A percentile compares a stretch with the other conserved stretches of the same genome.
Conservation (phyloP, 1,140 invertebrate species). For the Belonocnema kinseyi region DNA sequence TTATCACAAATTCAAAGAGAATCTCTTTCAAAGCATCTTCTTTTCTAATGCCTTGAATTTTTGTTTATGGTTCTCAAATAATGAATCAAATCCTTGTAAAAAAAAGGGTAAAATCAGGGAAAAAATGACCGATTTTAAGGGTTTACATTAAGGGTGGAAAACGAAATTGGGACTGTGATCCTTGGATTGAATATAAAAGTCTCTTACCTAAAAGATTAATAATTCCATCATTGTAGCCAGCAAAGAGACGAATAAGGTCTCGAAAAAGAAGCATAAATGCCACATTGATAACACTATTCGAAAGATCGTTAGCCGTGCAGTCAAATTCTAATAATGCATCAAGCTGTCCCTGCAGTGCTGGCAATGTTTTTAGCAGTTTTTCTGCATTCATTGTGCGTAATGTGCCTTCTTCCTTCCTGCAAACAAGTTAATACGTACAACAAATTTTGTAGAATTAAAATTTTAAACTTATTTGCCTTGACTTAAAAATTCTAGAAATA, state of each 20-base stretch:
- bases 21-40: too few relatives aligned
- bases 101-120: too few relatives aligned
- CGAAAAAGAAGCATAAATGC: constrained; percentile 98
- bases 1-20: too few relatives aligned
- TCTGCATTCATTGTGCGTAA: constrained; percentile 98
- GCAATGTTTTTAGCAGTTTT: constrained; percentile 97
- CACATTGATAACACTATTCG: constrained; percentile 98
- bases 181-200: not conserved
- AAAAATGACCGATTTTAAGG: not conserved
- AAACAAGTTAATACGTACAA: too few relatives aligned
- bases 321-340: constrained; percentile 98
- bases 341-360: constrained; percentile 95
- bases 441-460: too few relatives aligned
- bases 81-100: too few relatives aligned
- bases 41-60: too few relatives aligned
- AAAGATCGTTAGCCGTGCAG: constrained; percentile 96
- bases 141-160: too few relatives aligned
- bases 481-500: not conserved
- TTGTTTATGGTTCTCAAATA: too few relatives aligned
- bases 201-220: constrained; percentile 94
- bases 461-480: too few relatives aligned
- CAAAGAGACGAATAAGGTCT: constrained; percentile 98
- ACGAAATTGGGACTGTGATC: too few relatives aligned
- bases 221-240: constrained; percentile 99
- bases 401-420: constrained; percentile 96